phyloP scores from a whole-genome alignment of 2,888 invertebrate species.

The Yponomeuta sedellus region DNA sequence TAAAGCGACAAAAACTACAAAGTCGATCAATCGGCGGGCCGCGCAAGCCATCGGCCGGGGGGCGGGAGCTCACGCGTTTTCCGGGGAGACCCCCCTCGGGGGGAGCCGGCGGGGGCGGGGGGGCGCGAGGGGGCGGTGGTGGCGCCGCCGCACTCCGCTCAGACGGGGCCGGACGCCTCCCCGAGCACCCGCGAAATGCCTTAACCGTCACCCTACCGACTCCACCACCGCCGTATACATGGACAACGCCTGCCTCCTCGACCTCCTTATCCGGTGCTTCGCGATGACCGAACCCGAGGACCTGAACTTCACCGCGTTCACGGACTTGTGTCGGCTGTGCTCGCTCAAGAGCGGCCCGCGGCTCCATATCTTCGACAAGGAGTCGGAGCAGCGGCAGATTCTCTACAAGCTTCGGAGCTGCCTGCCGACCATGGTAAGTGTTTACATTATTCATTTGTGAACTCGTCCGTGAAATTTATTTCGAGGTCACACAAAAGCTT shows the following conservation, averaged over 20 bases:
- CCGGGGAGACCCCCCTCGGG: slow-evolving; percentile 40
- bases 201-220: slow-evolving; percentile 53
- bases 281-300: slow-evolving; percentile 80
- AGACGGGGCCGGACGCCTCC: slow-evolving; percentile 12
- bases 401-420: slow-evolving; percentile 82
- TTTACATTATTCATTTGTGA: slow-evolving; percentile 21
- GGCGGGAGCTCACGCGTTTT: slow-evolving; percentile 64
- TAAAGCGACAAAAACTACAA: slow-evolving; percentile 5
- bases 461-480: not conserved
- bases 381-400: slow-evolving; percentile 82
- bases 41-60: not conserved
- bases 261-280: slow-evolving; percentile 77
- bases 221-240: slow-evolving; percentile 67
- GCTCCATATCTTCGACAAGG: slow-evolving; percentile 83
- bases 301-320: slow-evolving; percentile 81
- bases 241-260: slow-evolving; percentile 78
- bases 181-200: slow-evolving; percentile 61
- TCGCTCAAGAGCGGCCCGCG: slow-evolving; percentile 82
- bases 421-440: slow-evolving; percentile 80
- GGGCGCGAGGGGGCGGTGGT: slow-evolving; percentile 23
- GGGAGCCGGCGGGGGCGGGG: slow-evolving; percentile 34
- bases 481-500: slow-evolving; percentile 19
- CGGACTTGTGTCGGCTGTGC: slow-evolving; percentile 83
- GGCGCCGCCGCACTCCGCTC: slow-evolving; percentile 8
- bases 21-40: slow-evolving; percentile 29